Percentiles rank a stretch among this genome's conserved stretches.
Conservation (phyloP, 2,888 invertebrate genomes). For the Lithophane ornitopus region DNA sequence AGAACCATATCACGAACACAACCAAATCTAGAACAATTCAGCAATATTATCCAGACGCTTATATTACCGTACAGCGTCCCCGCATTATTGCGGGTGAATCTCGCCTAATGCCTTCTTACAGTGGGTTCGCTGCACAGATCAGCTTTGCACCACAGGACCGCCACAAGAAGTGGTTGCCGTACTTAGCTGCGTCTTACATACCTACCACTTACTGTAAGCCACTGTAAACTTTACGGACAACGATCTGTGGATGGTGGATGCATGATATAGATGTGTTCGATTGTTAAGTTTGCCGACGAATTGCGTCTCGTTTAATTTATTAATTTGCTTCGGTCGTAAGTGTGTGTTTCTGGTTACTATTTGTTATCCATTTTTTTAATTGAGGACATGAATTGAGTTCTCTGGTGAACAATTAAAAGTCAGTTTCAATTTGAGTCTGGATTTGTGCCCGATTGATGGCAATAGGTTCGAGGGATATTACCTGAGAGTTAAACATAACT, state of each 20-base stretch:
- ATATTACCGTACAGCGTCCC: neutral
- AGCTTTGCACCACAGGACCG: constrained; percentile 37
- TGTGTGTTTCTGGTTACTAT: no score
- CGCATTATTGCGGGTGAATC: constrained; percentile 33
- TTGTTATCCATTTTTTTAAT: no score
- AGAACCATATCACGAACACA: neutral
- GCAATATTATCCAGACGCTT: neutral
- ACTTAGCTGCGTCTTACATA: constrained; percentile 36
- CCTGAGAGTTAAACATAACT: no score
- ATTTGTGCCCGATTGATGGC: no score
- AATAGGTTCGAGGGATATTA: no score
- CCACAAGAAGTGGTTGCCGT: constrained; percentile 41
- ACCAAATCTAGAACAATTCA: neutral
- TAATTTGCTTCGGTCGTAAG: no score
- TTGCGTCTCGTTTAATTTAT: no score
- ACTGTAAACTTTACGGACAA: constrained; percentile 13
- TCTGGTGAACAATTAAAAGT: no score
- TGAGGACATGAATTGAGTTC: no score
- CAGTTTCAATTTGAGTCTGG: no score
- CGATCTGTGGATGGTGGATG: constrained; percentile 23
- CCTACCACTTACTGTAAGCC: constrained; percentile 19
- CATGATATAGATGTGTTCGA: neutral
- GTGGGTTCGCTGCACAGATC: constrained; percentile 23
- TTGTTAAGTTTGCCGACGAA: neutral
- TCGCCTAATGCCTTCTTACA: constrained; percentile 19